phyloP scores from a whole-genome alignment of 2,888 invertebrate species.

The Mermis nigrescens region DNA sequence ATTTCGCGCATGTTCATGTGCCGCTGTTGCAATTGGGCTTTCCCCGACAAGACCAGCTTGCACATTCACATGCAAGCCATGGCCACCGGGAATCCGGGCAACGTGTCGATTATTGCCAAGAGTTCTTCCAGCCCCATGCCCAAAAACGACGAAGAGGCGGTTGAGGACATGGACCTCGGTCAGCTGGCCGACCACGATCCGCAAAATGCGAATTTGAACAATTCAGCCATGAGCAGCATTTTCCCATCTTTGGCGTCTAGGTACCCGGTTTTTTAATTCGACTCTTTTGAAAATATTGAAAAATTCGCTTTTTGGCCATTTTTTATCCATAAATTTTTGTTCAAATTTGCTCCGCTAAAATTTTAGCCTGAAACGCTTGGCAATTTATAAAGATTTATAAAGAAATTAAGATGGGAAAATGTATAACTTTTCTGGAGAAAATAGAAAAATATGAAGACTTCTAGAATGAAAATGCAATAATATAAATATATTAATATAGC shows the following conservation, averaged over 20 bases:
- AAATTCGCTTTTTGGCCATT: too few relatives aligned
- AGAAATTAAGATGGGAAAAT: too few relatives aligned
- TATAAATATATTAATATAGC: too few relatives aligned
- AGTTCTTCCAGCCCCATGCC: slow-evolving; percentile 7
- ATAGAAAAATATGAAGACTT: too few relatives aligned
- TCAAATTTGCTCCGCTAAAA: too few relatives aligned
- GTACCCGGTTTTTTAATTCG: not conserved
- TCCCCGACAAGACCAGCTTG: slow-evolving; percentile 25
- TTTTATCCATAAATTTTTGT: too few relatives aligned
- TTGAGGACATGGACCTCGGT: not conserved
- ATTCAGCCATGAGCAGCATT: not conserved
- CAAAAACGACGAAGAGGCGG: not conserved
- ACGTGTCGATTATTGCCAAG: slow-evolving; percentile 13
- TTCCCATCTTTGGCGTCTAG: not conserved
- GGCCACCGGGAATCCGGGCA: slow-evolving; percentile 11
- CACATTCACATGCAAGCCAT: slow-evolving; percentile 24
- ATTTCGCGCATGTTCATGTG: slow-evolving; percentile 32
- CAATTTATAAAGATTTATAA: too few relatives aligned
- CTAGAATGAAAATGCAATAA: too few relatives aligned
- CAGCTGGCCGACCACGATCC: not conserved
- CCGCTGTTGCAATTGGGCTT: slow-evolving; percentile 31
- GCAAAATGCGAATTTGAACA: not conserved
- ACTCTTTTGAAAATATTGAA: not conserved
- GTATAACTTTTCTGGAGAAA: too few relatives aligned
- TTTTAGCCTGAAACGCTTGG: too few relatives aligned